Base-by-base conservation (phyloP, 2,113 vertebrate genomes). In the Macaca mulatta region DNA sequence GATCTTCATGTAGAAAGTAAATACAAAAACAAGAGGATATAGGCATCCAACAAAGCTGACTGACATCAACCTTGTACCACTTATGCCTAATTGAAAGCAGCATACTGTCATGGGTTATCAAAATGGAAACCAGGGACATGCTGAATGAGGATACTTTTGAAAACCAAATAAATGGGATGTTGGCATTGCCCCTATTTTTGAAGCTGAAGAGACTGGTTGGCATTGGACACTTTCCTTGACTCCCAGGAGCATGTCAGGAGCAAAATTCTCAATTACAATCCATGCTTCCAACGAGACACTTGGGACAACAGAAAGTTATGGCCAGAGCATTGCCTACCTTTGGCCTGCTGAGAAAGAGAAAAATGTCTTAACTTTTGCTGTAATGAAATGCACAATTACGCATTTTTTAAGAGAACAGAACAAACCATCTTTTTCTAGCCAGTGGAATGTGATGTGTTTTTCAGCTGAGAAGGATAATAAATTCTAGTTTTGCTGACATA, bases 121-220 rank as follows among this genome's bases (percentile, higher is more conserved):
- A 74, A 96, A 96, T 0, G 57, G 98, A 98, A 98, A 97, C 77
- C 95, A 95, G 98, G 97, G 95, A 95, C 88, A 84, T 74, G 86
- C 11, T 83, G 89, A 96, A 97, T 72, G 97, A 96, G 87, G 83
- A 97, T 95, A 97, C 80, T 74, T 96, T 97, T 94, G 74, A 40
- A 98, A 93, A 77, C 95, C 95, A 83, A 96, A 91, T 86, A 90
- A 92, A 79, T 91, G 74, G 95, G 30, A 61, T 75, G 52, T 16
- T 95, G 96, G 85, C 82, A 38, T 59, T 92, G n/a, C 79, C 83
- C 92, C 95, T 95, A n/a, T 86, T 98, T 97, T 77, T 98, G 74
- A 61, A 92, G 75, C 96, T 98, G 25, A 80, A 64, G 75, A 40
- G 67, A 87, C 97, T 93, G 90, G 64, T 35, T 89, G 97, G 85